phyloP scores from a whole-genome alignment of 2,113 vertebrate genomes.

The Sander vitreus region DNA sequence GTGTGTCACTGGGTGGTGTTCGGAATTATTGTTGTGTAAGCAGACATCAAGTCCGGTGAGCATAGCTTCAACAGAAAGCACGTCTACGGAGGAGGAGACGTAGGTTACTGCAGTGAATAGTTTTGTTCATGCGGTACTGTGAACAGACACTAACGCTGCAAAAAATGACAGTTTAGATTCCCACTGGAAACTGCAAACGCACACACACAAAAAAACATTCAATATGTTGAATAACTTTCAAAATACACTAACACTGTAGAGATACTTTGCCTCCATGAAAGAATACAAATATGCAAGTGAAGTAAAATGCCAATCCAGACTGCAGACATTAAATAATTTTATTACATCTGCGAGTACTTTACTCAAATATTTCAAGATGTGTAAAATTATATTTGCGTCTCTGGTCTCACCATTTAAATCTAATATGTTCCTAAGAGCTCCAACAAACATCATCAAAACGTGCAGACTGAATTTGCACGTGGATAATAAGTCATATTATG shows the following conservation, averaged over 20 bases:
- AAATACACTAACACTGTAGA: not conserved
- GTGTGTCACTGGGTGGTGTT: too few species aligned
- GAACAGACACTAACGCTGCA: not conserved
- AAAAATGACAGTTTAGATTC: conserved; percentile 6
- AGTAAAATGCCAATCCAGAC: conserved; percentile 6
- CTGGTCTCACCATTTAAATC: not conserved
- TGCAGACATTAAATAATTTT: conserved; percentile 24
- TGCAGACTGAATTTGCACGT: not conserved
- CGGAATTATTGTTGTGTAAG: too few species aligned
- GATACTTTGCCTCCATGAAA: not conserved
- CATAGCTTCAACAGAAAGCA: too few species aligned
- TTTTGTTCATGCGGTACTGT: not conserved
- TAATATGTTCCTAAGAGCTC: not conserved
- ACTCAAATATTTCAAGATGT: conserved; percentile 43
- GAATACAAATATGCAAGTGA: not conserved
- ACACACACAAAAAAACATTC: not conserved
- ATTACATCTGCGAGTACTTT: conserved; percentile 46
- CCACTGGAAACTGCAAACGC: not conserved
- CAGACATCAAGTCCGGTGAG: too few species aligned
- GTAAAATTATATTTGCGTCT: conserved; percentile 17
- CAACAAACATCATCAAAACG: conserved; percentile 11
- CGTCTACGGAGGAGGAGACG: not conserved
- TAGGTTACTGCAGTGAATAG: not conserved
- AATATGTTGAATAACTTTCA: not conserved
- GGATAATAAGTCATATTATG: not conserved